These are phyloP conservation scores for Megaustenia siamemsis DNA, from an alignment of 2,888 invertebrate genomes.

Conservation along the genomic window DNA sequence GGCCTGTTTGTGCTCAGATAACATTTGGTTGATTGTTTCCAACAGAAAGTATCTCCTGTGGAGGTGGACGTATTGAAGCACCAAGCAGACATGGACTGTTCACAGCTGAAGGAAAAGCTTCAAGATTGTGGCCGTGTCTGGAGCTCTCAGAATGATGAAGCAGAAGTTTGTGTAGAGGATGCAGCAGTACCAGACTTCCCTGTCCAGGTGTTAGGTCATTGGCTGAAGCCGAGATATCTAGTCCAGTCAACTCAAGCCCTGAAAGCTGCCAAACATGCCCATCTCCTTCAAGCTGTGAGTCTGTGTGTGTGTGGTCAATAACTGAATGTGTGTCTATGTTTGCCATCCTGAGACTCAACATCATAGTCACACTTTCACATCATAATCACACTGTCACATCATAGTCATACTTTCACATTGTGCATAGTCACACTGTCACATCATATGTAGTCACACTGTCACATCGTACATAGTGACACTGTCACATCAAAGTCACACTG, in stretches of 20 bases:
- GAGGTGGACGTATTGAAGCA: neutral
- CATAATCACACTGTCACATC: too few species aligned
- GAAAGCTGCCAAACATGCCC: neutral
- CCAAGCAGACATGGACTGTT: constrained; percentile 1
- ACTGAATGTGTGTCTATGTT: neutral
- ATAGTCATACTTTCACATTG: too few species aligned
- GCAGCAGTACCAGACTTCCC: neutral
- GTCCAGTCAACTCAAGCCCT: neutral
- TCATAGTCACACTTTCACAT: too few species aligned
- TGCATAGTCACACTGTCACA: too few species aligned
- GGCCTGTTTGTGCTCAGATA: too few species aligned
- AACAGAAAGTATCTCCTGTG: constrained; percentile 30
- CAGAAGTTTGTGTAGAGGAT: neutral
- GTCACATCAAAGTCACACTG: too few species aligned
- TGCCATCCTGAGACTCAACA: too few species aligned
- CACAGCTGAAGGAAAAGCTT: constrained; percentile 8
- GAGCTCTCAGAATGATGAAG: neutral
- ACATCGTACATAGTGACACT: too few species aligned
- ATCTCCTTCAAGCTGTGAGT: constrained; percentile 20
- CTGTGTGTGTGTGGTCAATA: neutral
- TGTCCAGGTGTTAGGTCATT: too few species aligned
- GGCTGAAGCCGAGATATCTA: neutral
- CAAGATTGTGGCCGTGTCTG: constrained; percentile 24
- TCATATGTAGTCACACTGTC: too few species aligned
- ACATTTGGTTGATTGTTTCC: too few species aligned